These are phyloP conservation scores for Passer montanus DNA, from an alignment of 2,113 vertebrate species.

Conservation along the genomic window DNA sequence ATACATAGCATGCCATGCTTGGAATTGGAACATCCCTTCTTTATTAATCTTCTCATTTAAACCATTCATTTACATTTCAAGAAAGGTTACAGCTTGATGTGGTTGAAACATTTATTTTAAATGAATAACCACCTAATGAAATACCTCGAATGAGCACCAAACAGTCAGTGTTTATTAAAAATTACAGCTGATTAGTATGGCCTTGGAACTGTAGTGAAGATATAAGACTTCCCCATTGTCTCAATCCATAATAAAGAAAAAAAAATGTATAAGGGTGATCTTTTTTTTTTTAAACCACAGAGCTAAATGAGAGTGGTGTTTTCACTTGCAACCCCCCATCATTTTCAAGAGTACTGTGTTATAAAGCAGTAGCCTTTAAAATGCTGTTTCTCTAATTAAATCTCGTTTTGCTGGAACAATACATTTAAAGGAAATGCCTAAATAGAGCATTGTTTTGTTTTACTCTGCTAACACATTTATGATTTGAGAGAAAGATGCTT, in stretches of 20 bases:
- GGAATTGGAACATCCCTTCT: slow-evolving; percentile 82
- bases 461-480: slow-evolving; percentile 10
- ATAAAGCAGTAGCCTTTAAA: slow-evolving; percentile 58
- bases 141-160: slow-evolving; percentile 77
- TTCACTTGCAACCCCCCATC: slow-evolving; percentile 53
- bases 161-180: slow-evolving; percentile 77
- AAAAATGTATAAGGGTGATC: background rate
- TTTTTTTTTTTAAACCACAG: slow-evolving; percentile 16
- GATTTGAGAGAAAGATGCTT: slow-evolving; percentile 14
- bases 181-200: slow-evolving; percentile 78
- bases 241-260: slow-evolving; percentile 45
- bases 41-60: slow-evolving; percentile 84
- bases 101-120: slow-evolving; percentile 80
- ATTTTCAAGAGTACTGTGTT: slow-evolving; percentile 56
- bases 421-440: slow-evolving; percentile 9
- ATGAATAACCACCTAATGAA: slow-evolving; percentile 81
- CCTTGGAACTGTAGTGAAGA: slow-evolving; percentile 69
- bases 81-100: slow-evolving; percentile 80
- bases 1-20: slow-evolving; percentile 84
- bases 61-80: slow-evolving; percentile 83
- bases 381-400: slow-evolving; percentile 70
- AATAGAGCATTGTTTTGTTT: background rate
- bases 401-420: slow-evolving; percentile 48
- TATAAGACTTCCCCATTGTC: slow-evolving; percentile 71
- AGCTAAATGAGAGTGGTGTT: slow-evolving; percentile 62